Evolutionary conservation across 1,140 invertebrate species (phyloP).

Genomic region (Gryllus bimaculatus): DNA sequence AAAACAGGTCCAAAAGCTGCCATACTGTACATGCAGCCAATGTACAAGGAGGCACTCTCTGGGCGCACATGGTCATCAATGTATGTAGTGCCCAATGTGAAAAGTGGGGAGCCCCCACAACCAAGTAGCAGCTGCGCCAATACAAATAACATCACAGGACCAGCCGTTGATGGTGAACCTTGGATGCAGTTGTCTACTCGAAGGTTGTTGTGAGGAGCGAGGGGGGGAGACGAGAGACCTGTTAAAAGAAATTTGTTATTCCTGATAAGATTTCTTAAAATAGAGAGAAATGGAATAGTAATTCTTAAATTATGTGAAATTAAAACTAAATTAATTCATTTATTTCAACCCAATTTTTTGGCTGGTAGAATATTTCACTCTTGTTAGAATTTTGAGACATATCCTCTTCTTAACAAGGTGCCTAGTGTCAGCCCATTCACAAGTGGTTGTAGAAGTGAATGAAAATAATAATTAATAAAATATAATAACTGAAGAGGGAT

Average conservation of each 20-base stretch:
- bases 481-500: too few species aligned
- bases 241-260: slow-evolving; percentile 10
- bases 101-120: slow-evolving; percentile 78
- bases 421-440: too few species aligned
- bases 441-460: too few species aligned
- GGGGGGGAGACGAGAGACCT: slow-evolving; percentile 55
- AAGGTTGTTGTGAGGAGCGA: slow-evolving; percentile 64
- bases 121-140: slow-evolving; percentile 81
- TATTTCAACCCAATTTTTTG: too few species aligned
- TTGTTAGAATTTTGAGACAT: too few species aligned
- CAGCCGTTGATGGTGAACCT: slow-evolving; percentile 65
- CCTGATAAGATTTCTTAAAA: background rate
- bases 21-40: slow-evolving; percentile 86
- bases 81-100: slow-evolving; percentile 80
- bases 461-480: too few species aligned
- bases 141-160: slow-evolving; percentile 75
- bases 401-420: too few species aligned
- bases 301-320: background rate
- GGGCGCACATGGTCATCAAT: slow-evolving; percentile 79
- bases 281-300: background rate
- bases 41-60: slow-evolving; percentile 75
- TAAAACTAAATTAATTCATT: background rate
- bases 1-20: slow-evolving; percentile 86
- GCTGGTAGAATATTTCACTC: too few species aligned
- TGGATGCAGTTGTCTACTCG: slow-evolving; percentile 72